These are phyloP conservation scores for Mesembrinibis cayennensis DNA, from an alignment of 2,113 vertebrate species.

Conservation along the genomic window DNA sequence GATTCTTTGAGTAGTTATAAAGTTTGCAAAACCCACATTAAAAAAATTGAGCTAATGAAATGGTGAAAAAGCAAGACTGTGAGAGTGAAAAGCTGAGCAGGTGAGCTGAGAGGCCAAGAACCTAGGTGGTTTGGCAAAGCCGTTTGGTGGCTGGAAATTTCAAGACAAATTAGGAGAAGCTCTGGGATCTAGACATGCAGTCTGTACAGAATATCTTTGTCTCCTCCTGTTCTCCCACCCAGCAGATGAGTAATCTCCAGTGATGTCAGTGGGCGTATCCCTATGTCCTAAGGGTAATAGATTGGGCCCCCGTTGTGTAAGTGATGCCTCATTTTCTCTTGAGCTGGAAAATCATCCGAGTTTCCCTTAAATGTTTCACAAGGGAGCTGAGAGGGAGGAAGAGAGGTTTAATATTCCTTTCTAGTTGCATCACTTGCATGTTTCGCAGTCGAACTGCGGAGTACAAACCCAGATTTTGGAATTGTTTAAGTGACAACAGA, in stretches of 20 bases:
- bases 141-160: not conserved
- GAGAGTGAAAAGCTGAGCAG: not conserved
- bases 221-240: conserved; percentile 8
- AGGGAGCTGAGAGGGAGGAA: conserved; percentile 14
- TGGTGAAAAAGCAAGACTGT: not conserved
- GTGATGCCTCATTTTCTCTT: conserved; percentile 19
- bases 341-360: conserved; percentile 14
- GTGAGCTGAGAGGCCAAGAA: conserved; percentile 1
- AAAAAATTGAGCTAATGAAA: not conserved
- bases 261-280: conserved; percentile 49
- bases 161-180: not conserved
- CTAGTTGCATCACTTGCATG: conserved; percentile 16
- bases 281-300: not conserved
- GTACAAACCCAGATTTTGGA: not conserved
- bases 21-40: not conserved
- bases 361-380: conserved; percentile 22
- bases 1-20: not conserved
- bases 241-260: conserved; percentile 25
- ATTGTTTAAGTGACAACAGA: conserved; percentile 16
- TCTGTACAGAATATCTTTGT: not conserved
- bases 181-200: not conserved
- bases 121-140: not conserved
- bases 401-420: conserved; percentile 46
- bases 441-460: not conserved
- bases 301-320: not conserved